Evolutionary conservation across 2,113 vertebrate genomes (phyloP).

Genomic region (Trogon melanurus): DNA sequence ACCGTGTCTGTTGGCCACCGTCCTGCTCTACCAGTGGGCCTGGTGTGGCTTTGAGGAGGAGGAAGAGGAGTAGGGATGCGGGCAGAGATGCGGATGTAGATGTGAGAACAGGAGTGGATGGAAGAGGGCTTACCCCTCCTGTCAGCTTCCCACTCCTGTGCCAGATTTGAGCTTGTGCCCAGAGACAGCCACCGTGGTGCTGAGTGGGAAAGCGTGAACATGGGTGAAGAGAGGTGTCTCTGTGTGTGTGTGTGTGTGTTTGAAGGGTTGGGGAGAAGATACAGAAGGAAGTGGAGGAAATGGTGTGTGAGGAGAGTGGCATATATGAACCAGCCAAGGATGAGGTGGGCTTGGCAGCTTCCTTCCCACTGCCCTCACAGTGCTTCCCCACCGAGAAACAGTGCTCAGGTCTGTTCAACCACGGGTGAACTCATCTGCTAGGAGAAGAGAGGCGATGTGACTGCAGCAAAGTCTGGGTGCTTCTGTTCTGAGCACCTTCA

Average conservation of each 20-base stretch:
- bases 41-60: not conserved
- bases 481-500: not conserved
- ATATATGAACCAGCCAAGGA: not conserved
- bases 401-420: not conserved
- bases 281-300: not conserved
- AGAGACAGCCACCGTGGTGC: not conserved
- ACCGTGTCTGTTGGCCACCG: rapidly evolving
- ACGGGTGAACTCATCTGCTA: not conserved
- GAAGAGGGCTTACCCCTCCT: not conserved
- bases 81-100: not conserved
- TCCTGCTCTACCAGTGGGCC: not conserved
- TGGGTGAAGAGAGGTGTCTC: not conserved
- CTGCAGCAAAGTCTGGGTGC: not conserved
- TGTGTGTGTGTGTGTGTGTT: constrained; percentile 7
- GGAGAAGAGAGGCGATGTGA: not conserved
- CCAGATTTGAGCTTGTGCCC: rapidly evolving
- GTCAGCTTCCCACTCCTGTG: not conserved
- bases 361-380: not conserved
- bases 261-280: not conserved
- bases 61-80: not conserved
- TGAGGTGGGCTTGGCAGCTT: constrained; percentile 2
- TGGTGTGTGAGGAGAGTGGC: not conserved
- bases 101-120: not conserved
- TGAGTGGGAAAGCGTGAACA: not conserved
- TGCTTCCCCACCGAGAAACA: not conserved